Evolutionary conservation across 1,140 invertebrate species (phyloP), one percentile per base, ranked within the genome.

Genomic region (Solenopsis invicta): DNA sequence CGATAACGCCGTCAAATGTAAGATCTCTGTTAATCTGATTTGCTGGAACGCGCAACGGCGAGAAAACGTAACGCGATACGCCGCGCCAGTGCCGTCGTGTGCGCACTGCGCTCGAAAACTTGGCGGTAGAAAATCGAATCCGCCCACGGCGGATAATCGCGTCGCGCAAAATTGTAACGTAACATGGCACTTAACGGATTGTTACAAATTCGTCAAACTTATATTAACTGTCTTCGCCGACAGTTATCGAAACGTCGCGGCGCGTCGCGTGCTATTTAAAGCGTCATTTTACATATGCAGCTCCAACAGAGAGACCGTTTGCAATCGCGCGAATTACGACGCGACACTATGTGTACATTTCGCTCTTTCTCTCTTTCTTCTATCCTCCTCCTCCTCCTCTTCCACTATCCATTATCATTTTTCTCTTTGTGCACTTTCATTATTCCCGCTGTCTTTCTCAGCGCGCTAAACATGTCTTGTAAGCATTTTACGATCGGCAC

Each of bases 381-480:
- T 50, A 21, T 80, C 18, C 66, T 75, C 59, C 34, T 80, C 18
- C 66, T 75, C 59, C 34, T 29, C 76, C 52, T 16, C 29, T 45
- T 45, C 3, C 13, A 34, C 24, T 71, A 50, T 21, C 56, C 69
- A 67, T 82, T 75, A 61, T 12, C 61, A 66, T 81, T 87, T 87
- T 61, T 62, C 75, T 61, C 66, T n/a, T 21, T 59, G 78, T 67
- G 77, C 77, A 85, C 54, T 86, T 62, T 86, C 85, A 77, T 85
- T 81, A 77, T 85, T 80, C 50, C 75, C 62, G n/a, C 34, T 80
- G 76, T 61, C 80, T 84, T 75, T 75, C 41, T 75, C 41, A 50
- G 69, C 87, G 50, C 74, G 81, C 86, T 81, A 90, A 91, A 86
- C 91, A 85, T 91, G 80, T 89, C 89, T 81, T 90, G 89, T 91